These are phyloP conservation scores for Enoplosus armatus DNA, from an alignment of 2,797 vertebrate species.

Conservation along the genomic window DNA sequence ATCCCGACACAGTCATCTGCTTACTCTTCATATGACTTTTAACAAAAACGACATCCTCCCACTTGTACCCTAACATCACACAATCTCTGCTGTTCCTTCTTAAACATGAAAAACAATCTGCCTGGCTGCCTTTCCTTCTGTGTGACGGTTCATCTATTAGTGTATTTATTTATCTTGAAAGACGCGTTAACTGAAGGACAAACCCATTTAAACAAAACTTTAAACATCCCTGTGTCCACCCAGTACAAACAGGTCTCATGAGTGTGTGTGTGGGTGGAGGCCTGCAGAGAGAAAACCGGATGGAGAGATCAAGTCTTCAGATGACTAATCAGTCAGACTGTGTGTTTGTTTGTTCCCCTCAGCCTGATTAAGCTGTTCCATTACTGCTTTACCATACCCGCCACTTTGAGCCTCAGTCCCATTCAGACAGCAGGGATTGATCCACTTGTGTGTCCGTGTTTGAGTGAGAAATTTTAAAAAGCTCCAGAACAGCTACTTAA, in stretches of 20 bases:
- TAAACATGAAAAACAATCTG: not conserved
- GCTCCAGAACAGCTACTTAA: not conserved
- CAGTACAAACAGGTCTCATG: conserved; percentile 40
- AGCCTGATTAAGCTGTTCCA: conserved; percentile 71
- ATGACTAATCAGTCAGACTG: conserved; percentile 41
- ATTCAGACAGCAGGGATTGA: conserved; percentile 49
- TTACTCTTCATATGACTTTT: conserved; percentile 27
- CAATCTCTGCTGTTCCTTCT: conserved; percentile 9
- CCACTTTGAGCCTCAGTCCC: conserved; percentile 60
- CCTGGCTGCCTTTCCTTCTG: not conserved
- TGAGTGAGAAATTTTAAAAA: conserved; percentile 1
- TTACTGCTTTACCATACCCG: conserved; percentile 66
- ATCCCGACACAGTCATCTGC: conserved; percentile 33
- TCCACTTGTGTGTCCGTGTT: conserved; percentile 25
- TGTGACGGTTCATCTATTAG: not conserved
- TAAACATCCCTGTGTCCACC: conserved; percentile 38
- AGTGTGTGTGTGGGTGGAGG: conserved; percentile 67
- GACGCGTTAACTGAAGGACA: conserved; percentile 2
- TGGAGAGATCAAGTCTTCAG: conserved; percentile 59
- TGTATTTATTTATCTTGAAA: conserved; percentile 32
- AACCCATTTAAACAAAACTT: conserved; percentile 32
- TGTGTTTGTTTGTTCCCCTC: conserved; percentile 50
- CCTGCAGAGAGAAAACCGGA: conserved; percentile 71
- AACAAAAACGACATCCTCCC: conserved; percentile 30
- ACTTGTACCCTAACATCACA: not conserved